These are phyloP conservation scores for Magallana ariakensis DNA, from an alignment of 1,140 invertebrate species.

Conservation along the genomic window DNA sequence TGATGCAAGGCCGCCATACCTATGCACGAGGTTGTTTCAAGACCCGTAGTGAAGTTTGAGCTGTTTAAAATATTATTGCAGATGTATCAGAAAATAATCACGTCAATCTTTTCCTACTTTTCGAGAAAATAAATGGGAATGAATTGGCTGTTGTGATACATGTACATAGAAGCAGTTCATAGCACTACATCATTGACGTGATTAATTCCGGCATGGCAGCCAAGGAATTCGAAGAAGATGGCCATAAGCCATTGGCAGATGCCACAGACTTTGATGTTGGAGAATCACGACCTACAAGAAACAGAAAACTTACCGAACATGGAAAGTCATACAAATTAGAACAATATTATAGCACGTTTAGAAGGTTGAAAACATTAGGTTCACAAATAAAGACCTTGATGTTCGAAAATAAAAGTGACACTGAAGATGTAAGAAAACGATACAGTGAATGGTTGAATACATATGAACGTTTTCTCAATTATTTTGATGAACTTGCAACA, in stretches of 20 bases:
- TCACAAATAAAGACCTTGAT: conserved; percentile 14
- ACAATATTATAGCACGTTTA: neutral
- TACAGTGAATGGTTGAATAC: neutral
- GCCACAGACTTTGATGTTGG: neutral
- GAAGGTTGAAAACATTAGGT: neutral
- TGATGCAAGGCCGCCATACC: too few relatives aligned
- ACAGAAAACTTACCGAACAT: neutral
- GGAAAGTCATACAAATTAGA: neutral
- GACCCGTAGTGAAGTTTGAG: too few relatives aligned
- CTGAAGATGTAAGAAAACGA: neutral
- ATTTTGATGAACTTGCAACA: conserved; percentile 21
- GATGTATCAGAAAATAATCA: too few relatives aligned
- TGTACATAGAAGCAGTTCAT: neutral
- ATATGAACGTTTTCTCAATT: conserved; percentile 25
- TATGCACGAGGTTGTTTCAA: too few relatives aligned
- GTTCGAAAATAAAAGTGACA: conserved; percentile 13
- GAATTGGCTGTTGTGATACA: neutral
- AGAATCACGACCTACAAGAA: neutral
- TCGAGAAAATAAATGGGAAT: neutral
- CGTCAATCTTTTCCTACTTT: neutral
- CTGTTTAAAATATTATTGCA: too few relatives aligned
- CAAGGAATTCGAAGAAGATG: neutral
- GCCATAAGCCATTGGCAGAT: too few relatives aligned
- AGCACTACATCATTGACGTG: neutral
- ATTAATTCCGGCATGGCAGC: neutral